Base-by-base conservation (phyloP, 2,888 invertebrate species). In the Drosophila percnosoma region DNA sequence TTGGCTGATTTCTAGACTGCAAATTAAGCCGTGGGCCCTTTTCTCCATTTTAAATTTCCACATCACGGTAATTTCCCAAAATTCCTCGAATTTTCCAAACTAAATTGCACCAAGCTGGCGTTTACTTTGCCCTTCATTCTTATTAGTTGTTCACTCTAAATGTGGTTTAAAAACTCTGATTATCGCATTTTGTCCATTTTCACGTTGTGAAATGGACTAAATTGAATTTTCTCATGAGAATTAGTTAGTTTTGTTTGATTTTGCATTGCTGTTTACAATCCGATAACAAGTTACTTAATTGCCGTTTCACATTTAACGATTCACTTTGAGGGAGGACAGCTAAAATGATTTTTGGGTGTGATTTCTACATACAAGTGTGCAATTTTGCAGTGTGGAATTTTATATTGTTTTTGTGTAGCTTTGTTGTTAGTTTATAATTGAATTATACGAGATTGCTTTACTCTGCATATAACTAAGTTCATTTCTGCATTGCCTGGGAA, bases 1-100 rank as follows among this genome's bases (percentile, higher is more conserved):
- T 75, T 76, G 70, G 62, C 65, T 80, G 79, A 80, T 80, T 79
- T 79, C 73, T 61, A 68, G 75, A 75, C 79, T 58, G 57, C 49
- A 70, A 73, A 77, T 74, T 52, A 76, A 68, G 76, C 78, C 65
- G n/a, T 55, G 27, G 64, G 76, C 75, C 18, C 10, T 51, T 33
- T 60, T 54, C 29, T 15, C 33, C 29, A 15, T 36, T 36, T 54
- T n/a, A 2, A 36, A 49, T 38, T 51, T 59, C 1, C 11, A 15
- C 40, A 36, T 42, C 21, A 29, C 31, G 33, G 3, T 31, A 66
- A 57, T 57, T 57, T 52, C n/a, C n/a, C 51, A 36, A 40, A 40
- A 55, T 21, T 54, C 36, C 13, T 24, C 10, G 48, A 68, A 67
- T 68, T 33, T 53, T 53, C 53, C 33, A 33, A 68, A 29, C 54